These are phyloP conservation scores for Leptobrachium ailaonicum DNA, from an alignment of 2,113 vertebrate species.

Conservation along the genomic window DNA sequence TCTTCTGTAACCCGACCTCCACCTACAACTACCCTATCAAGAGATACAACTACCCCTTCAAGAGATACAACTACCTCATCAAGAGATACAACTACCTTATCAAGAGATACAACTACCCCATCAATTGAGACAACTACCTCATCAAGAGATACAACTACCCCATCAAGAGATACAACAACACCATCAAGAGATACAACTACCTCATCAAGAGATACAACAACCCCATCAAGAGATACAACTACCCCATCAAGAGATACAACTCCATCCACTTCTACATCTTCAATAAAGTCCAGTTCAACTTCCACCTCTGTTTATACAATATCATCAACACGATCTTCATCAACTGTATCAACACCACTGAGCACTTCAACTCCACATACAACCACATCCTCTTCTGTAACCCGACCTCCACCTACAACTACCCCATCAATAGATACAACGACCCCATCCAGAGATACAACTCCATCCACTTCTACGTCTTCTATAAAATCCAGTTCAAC, in stretches of 20 bases:
- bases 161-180: too few relatives aligned
- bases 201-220: not conserved
- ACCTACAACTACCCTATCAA: not conserved
- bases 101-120: not conserved
- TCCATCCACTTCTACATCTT: not conserved
- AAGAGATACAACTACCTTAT: not conserved
- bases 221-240: not conserved
- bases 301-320: too few relatives aligned
- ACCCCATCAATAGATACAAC: too few relatives aligned
- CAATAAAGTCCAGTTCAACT: not conserved
- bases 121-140: not conserved
- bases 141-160: not conserved
- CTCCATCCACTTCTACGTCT: not conserved
- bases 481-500: not conserved
- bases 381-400: too few relatives aligned
- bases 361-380: too few relatives aligned
- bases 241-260: not conserved
- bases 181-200: too few relatives aligned
- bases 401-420: too few relatives aligned
- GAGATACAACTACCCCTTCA: not conserved
- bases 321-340: too few relatives aligned
- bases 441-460: not conserved
- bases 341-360: too few relatives aligned
- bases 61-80: too few relatives aligned
- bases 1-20: too few relatives aligned